Percentiles rank a stretch among this genome's conserved stretches.
Conservation (phyloP, 2,888 invertebrate species). For the Polymixis flavicincta region DNA sequence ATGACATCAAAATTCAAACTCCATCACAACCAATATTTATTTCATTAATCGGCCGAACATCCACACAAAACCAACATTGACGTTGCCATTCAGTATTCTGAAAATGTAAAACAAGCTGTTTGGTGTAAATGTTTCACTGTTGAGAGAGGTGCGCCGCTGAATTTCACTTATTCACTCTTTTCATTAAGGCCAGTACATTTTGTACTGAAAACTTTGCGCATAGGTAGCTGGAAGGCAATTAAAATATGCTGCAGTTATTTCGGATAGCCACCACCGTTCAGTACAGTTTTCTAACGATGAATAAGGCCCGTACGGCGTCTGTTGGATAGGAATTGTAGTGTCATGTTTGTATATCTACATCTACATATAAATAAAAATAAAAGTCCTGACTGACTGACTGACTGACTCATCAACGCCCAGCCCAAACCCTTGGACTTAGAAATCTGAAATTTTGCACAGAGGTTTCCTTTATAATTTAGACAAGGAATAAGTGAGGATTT, state of each 20-base stretch:
- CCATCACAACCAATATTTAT: conserved; percentile 17
- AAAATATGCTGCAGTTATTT: conserved; percentile 30
- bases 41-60: conserved; percentile 16
- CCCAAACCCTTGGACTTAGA: too few species aligned
- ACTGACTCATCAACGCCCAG: too few species aligned
- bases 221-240: conserved; percentile 11
- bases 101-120: conserved; percentile 70
- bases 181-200: conserved; percentile 52
- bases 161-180: conserved; percentile 66
- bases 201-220: conserved; percentile 13
- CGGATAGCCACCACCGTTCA: background rate
- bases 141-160: conserved; percentile 53
- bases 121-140: conserved; percentile 67
- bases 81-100: conserved; percentile 55
- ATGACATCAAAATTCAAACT: conserved; percentile 10
- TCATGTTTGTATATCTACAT: too few species aligned
- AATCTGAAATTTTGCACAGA: too few species aligned
- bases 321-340: background rate
- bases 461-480: too few species aligned
- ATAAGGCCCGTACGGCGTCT: too few species aligned
- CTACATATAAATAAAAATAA: too few species aligned
- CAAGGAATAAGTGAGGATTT: too few species aligned
- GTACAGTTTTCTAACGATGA: conserved; percentile 3
- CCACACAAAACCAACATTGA: conserved; percentile 53
- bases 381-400: too few species aligned